Base-by-base conservation (phyloP, 1,140 invertebrate species). In the Danaus melanippus region DNA sequence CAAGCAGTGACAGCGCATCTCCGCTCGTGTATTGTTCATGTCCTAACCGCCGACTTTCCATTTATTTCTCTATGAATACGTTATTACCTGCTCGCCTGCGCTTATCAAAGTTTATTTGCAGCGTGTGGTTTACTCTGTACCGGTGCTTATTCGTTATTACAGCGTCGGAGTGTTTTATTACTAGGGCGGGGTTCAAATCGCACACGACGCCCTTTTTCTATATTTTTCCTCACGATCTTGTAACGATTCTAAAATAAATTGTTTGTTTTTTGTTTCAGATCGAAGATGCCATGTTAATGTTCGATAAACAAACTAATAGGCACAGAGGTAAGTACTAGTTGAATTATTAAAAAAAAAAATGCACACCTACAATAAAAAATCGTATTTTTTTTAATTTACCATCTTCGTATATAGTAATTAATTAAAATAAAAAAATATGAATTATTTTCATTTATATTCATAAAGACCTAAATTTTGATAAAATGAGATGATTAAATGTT, bases 211-310 rank as follows among this genome's bases (percentile, higher is more conserved):
- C 73, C 76, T 80, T 80, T 81, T 79, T 84, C 69, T 66, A 76
- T 77, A 75, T 80, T 78, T 76, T 79, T 72, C 73, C 62, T 73
- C 69, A 48, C 67, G 62, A 70, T 82, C 58, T 79, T 70, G 58
- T 41, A 56, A 66, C 60, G 64, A 77, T 76, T 75, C 21, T 77
- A 56, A 75, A 77, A 56, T 74, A 77, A 66, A 77, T 74, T 76
- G 72, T 75, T 67, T 83, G 51, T 72, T 80, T 73, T 77, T 89
- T 87, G 85, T 96, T 97, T 55, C 93, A 99, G 97, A 98, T 99
- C 86, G 98, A 99, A 90, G 98, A 99, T 88, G 97, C 97, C 62
- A 99, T 99, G 97, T 92, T 99, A 78, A 99, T 99, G 98, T 99
- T 99, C 89, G 98, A 99, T 90, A 99, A 99, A 92, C 96, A 98